A percentile compares a stretch with the other conserved stretches of the same genome.
phyloP scores from a whole-genome alignment of 1,140 invertebrate genomes.

The Helicoverpa zea region DNA sequence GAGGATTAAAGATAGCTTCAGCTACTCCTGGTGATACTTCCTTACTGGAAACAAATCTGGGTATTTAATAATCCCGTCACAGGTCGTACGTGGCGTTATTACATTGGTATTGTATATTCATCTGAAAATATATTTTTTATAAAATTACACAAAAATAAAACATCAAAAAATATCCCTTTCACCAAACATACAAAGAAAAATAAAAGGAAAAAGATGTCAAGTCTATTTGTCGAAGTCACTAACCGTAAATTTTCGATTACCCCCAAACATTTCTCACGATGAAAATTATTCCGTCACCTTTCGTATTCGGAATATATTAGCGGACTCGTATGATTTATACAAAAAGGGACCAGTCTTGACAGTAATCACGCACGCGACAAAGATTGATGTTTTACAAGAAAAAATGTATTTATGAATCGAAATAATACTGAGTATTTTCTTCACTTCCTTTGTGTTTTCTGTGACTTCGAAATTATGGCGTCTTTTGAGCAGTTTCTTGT shows the following conservation, averaged over 20 bases:
- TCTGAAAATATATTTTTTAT: too few relatives aligned
- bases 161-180: neutral
- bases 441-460: neutral
- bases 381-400: slow-evolving; percentile 34
- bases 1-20: too few relatives aligned
- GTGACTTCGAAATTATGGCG: neutral
- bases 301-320: slow-evolving; percentile 34
- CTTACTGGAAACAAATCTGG: too few relatives aligned
- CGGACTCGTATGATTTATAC: slow-evolving; percentile 32
- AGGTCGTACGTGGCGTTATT: too few relatives aligned
- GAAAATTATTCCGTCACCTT: slow-evolving; percentile 46
- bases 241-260: slow-evolving; percentile 4
- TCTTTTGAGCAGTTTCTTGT: too few relatives aligned
- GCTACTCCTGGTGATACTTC: too few relatives aligned
- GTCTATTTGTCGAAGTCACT: neutral
- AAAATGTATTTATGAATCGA: slow-evolving; percentile 15
- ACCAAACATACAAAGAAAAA: too few relatives aligned
- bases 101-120: too few relatives aligned
- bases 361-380: slow-evolving; percentile 41
- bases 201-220: neutral
- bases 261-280: slow-evolving; percentile 22
- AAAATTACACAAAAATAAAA: neutral
- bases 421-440: slow-evolving; percentile 12
- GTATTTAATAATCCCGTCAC: too few relatives aligned
- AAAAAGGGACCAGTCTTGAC: slow-evolving; percentile 27